Conservation (phyloP, 2,113 vertebrate genomes). For the Eptesicus fuscus region DNA sequence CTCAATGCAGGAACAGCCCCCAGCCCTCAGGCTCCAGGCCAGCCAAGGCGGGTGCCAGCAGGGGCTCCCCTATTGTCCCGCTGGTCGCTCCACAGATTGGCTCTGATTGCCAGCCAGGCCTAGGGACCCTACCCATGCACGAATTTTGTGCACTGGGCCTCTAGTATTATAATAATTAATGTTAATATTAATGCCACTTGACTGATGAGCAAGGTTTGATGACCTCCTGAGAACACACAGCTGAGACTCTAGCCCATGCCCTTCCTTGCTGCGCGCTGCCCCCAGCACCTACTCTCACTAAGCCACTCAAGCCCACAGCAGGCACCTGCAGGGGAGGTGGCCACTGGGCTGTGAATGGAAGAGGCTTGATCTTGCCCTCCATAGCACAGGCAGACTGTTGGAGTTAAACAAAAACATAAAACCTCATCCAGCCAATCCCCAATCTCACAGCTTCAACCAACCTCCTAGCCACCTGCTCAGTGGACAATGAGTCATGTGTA, state of each 20-base stretch:
- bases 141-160: too few species aligned
- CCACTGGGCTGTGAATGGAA: neutral
- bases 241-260: neutral
- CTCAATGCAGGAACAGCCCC: too few species aligned
- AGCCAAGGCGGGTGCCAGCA: too few species aligned
- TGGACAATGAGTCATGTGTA: neutral
- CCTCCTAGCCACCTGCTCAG: neutral
- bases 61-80: too few species aligned
- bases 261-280: neutral
- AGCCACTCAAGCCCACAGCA: neutral
- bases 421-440: neutral
- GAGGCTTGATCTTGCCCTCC: neutral
- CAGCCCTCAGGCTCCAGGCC: too few species aligned
- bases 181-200: neutral
- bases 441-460: neutral
- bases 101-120: too few species aligned
- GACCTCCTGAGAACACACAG: neutral
- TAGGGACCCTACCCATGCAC: too few species aligned
- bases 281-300: too few species aligned
- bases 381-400: neutral
- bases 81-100: too few species aligned
- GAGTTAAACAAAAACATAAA: neutral
- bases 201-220: neutral
- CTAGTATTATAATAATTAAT: neutral
- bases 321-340: neutral